phyloP scores from a whole-genome alignment of 2,797 vertebrate genomes.

The Halcyon badia region DNA sequence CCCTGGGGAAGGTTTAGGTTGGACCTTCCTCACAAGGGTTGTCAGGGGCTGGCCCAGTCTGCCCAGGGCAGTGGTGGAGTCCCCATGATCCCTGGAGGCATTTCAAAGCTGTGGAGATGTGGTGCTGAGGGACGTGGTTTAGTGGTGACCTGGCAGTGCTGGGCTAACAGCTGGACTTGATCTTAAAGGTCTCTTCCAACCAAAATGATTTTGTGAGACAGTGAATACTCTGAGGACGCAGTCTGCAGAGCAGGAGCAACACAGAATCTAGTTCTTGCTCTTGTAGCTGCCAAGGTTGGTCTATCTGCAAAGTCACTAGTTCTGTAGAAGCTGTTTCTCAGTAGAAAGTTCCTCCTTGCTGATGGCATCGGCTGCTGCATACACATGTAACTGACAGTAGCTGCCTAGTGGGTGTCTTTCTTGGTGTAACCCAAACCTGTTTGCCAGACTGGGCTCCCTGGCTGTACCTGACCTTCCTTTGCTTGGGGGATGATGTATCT shows the following conservation, averaged over 20 bases:
- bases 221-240: neutral
- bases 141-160: neutral
- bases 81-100: neutral
- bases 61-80: neutral
- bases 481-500: neutral
- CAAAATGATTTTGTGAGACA: neutral
- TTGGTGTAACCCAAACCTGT: neutral
- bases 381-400: neutral
- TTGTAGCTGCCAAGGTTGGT: neutral
- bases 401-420: neutral
- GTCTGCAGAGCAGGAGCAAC: neutral
- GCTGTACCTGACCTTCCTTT: neutral
- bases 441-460: neutral
- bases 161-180: too few species aligned
- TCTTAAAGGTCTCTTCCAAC: neutral
- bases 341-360: neutral
- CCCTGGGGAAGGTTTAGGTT: neutral
- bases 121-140: neutral
- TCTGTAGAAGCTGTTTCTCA: neutral
- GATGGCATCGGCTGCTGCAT: neutral
- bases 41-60: neutral
- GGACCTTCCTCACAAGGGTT: neutral
- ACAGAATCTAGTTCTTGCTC: neutral
- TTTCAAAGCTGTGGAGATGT: neutral
- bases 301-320: neutral